Conservation (phyloP, 2,888 invertebrate species). For the Pristionchus fissidentatus region DNA sequence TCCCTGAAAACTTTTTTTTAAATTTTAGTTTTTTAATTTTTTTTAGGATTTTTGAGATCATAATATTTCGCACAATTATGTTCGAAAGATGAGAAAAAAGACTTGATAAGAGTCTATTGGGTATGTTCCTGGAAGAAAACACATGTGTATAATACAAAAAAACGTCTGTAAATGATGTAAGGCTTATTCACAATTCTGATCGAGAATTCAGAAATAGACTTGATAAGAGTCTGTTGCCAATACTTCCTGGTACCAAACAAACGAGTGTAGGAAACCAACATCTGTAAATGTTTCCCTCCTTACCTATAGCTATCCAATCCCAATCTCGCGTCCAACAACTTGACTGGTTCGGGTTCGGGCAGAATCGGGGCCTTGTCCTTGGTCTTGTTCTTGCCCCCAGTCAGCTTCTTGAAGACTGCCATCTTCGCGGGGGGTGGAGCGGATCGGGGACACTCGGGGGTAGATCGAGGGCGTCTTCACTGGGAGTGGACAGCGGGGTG, state of each 20-base stretch:
- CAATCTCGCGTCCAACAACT: slow-evolving; percentile 68
- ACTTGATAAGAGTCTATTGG: too few species aligned
- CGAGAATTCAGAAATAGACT: too few species aligned
- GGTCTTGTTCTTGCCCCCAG: slow-evolving; percentile 66
- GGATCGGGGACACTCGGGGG: background rate
- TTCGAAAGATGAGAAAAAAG: too few species aligned
- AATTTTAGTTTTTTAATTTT: too few species aligned
- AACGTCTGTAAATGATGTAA: too few species aligned
- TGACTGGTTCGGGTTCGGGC: slow-evolving; percentile 70
- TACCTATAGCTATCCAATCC: slow-evolving; percentile 72
- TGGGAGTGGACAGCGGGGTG: slow-evolving; percentile 72
- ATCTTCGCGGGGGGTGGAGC: slow-evolving; percentile 51
- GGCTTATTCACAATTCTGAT: background rate
- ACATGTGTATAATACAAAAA: too few species aligned
- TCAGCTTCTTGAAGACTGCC: slow-evolving; percentile 74
- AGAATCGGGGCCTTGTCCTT: slow-evolving; percentile 55
- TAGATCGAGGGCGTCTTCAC: too few species aligned
- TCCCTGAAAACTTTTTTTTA: slow-evolving; percentile 68
- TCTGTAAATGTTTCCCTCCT: background rate
- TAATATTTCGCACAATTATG: too few species aligned
- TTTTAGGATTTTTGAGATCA: background rate
- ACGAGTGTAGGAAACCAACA: background rate
- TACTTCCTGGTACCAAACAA: too few species aligned
- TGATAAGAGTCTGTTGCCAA: too few species aligned
- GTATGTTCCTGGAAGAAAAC: too few species aligned